Evolutionary conservation across 2,888 invertebrate species (phyloP), one percentile per base, ranked within the genome.

Genomic region (Phlogophora meticulosa): DNA sequence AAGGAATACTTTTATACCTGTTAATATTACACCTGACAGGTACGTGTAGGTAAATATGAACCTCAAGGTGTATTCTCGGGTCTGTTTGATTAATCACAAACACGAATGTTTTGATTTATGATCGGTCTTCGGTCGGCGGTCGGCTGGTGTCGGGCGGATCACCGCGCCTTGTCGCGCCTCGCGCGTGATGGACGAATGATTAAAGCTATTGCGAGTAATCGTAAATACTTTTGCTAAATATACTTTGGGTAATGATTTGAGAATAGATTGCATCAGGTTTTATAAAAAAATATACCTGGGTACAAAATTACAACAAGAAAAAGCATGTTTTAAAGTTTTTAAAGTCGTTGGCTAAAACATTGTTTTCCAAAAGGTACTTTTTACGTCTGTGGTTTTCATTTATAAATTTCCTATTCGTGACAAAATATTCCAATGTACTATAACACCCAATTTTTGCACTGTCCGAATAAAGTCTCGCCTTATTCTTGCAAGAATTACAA

Each of bases 21-120:
- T 72, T 82, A 83, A 76, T 83, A 78, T 80, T 52, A 75, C 75
- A 76, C 69, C 76, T 81, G 84, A 81, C 76, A 75, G 75, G 71
- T 71, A 79, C 49, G 77, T 79, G 75, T 75, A 73, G 74, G 75
- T 80, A 81, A 87, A 87, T 85, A 84, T 77, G 82, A 78, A 84
- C 77, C 83, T 82, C 84, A 85, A 80, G 87, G 85, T 85, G 80
- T 80, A 76, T 83, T 81, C 78, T 80, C 76, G 78, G 77, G 76
- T 83, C 81, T 83, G 83, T 92, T 92, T 92, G 94, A 95, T 95
- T 94, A 94, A 95, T 95, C 91, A 93, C 88, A 87, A 86, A 85
- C 87, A 86, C 87, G 90, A 90, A 90, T 90, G 91, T 91, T 93
- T 91, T 94, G 94, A 94, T 95, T 94, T 93, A 95, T 94, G 91